These are phyloP conservation scores for Cladorhizidae sp. DNA, from an alignment of 37 sponge, comb jelly and placozoan species.

Conservation along the genomic window DNA sequence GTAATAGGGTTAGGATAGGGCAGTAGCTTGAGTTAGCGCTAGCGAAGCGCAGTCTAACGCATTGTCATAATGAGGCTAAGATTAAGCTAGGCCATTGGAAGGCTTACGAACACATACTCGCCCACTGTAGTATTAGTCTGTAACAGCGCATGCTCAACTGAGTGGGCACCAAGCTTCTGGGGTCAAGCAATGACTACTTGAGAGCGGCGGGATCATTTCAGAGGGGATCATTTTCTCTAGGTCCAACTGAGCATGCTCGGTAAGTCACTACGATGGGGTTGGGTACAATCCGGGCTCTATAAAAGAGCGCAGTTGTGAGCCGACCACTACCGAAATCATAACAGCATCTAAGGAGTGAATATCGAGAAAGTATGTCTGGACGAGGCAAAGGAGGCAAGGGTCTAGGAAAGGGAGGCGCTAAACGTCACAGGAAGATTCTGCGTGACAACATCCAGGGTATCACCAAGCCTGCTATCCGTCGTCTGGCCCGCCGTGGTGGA, in stretches of 20 bases:
- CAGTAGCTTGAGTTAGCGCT: too few relatives aligned
- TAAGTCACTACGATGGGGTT: constrained; percentile 6
- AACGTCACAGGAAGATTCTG: constrained; percentile 98
- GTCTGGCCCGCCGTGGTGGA: constrained; percentile 97
- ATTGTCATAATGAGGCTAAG: too few relatives aligned
- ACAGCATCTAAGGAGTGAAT: too few relatives aligned
- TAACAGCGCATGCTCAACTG: too few relatives aligned
- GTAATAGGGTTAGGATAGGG: too few relatives aligned
- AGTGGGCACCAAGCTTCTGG: too few relatives aligned
- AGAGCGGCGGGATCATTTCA: too few relatives aligned
- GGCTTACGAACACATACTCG: too few relatives aligned
- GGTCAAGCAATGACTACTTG: too few relatives aligned
- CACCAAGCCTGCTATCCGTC: constrained; percentile 97
- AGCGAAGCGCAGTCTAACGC: too few relatives aligned
- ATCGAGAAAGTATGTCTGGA: constrained; percentile 80
- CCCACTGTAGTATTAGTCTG: too few relatives aligned
- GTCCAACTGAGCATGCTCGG: constrained; percentile 5
- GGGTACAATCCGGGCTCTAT: constrained; percentile 22
- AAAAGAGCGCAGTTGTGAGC: not conserved
- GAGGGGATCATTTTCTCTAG: not conserved
- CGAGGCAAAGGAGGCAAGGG: constrained; percentile 98
- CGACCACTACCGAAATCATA: not conserved
- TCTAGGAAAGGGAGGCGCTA: constrained; percentile 98
- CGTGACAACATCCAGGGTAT: constrained; percentile 99
- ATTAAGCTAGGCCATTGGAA: too few relatives aligned